phyloP scores from a whole-genome alignment of 2,797 vertebrate genomes.

The Sandelia bainsii region DNA sequence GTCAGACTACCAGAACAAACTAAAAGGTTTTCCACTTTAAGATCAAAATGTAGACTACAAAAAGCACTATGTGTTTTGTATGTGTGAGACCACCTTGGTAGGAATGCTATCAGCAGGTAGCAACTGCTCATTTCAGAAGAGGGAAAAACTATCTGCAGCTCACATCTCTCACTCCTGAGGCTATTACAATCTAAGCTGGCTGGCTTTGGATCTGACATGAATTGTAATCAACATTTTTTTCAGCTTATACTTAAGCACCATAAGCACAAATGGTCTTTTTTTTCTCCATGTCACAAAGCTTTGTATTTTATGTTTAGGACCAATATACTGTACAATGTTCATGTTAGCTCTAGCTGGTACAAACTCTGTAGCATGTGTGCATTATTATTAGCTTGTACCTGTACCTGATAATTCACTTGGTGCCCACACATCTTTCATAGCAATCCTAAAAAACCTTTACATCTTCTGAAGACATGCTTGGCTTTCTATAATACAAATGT shows the following conservation, averaged over 20 bases:
- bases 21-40: not conserved
- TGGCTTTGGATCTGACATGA: constrained; percentile 22
- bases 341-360: not conserved
- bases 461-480: not conserved
- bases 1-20: not conserved
- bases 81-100: constrained; percentile 14
- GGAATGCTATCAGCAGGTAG: constrained; percentile 24
- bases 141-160: constrained; percentile 29
- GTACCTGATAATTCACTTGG: not conserved
- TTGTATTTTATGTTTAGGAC: not conserved
- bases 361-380: not conserved
- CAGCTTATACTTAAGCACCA: constrained; percentile 8
- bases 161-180: constrained; percentile 52
- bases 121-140: constrained; percentile 8
- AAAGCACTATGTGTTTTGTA: not conserved
- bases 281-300: not conserved
- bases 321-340: not conserved
- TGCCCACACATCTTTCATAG: not conserved
- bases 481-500: not conserved
- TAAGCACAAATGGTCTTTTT: constrained; percentile 8
- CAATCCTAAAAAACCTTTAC: not conserved
- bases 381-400: not conserved
- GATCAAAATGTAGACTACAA: constrained; percentile 1
- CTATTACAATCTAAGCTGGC: constrained; percentile 22
- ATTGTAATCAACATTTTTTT: constrained; percentile 27